phyloP scores from a whole-genome alignment of 2,113 vertebrate species.

The Onychorhynchus coronatus region DNA sequence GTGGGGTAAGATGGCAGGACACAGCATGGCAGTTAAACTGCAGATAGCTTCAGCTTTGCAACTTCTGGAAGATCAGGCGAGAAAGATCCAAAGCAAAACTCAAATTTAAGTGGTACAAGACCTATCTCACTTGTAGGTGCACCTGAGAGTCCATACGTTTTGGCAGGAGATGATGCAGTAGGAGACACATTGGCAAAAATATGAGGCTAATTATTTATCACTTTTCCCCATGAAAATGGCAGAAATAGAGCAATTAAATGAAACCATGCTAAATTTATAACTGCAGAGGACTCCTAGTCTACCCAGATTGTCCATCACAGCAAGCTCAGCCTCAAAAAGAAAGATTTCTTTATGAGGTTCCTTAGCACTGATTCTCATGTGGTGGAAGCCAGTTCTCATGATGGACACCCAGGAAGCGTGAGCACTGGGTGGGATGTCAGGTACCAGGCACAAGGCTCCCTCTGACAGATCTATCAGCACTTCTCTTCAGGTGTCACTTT shows the following conservation, averaged over 20 bases:
- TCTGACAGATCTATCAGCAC: neutral
- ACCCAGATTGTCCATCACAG: neutral
- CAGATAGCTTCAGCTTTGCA: neutral
- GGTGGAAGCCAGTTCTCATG: neutral
- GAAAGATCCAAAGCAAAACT: neutral
- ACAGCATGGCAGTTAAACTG: neutral
- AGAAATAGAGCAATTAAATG: neutral
- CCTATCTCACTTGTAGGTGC: neutral
- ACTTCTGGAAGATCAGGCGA: neutral
- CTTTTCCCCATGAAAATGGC: neutral
- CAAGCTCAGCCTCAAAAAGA: neutral
- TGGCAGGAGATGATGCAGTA: neutral
- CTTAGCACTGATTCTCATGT: fast-evolving
- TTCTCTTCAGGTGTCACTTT: neutral
- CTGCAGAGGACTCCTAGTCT: neutral
- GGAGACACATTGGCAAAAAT: neutral
- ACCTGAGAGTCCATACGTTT: neutral
- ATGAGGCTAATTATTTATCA: neutral
- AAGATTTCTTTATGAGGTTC: neutral
- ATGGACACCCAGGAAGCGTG: neutral
- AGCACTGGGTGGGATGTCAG: neutral
- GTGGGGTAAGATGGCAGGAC: neutral
- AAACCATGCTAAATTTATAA: neutral
- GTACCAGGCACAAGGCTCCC: neutral
- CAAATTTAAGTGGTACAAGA: neutral